phyloP scores from a whole-genome alignment of 2,797 vertebrate genomes.

The Nyctibius grandis region DNA sequence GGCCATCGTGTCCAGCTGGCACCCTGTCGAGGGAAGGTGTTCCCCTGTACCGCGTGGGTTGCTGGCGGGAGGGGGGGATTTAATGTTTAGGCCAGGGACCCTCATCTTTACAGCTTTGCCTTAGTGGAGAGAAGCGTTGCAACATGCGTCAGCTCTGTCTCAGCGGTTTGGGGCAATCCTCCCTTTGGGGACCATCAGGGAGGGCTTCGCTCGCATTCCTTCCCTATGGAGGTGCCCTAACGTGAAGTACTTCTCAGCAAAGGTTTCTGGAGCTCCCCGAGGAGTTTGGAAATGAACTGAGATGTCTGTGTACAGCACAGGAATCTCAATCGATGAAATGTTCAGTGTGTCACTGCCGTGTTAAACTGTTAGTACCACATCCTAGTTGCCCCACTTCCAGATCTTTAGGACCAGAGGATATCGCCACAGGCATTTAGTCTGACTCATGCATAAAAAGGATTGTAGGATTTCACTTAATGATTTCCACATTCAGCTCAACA shows the following conservation, averaged over 20 bases:
- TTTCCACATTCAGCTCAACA: neutral
- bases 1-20: rapidly evolving
- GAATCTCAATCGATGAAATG: neutral
- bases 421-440: rapidly evolving
- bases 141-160: neutral
- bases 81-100: neutral
- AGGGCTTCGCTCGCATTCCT: neutral
- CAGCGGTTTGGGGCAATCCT: neutral
- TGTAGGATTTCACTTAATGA: neutral
- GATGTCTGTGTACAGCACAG: neutral
- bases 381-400: neutral
- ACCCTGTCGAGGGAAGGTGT: neutral
- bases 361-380: neutral
- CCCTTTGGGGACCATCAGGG: rapidly evolving
- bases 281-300: neutral
- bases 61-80: neutral
- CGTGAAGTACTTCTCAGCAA: neutral
- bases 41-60: rapidly evolving
- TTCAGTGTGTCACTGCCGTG: neutral
- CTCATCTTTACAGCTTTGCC: neutral
- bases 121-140: neutral
- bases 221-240: neutral
- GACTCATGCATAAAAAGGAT: neutral
- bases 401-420: neutral
- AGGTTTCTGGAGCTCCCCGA: neutral